phyloP scores from a whole-genome alignment of 2,888 invertebrate species.

The Argyra leucocephala region DNA sequence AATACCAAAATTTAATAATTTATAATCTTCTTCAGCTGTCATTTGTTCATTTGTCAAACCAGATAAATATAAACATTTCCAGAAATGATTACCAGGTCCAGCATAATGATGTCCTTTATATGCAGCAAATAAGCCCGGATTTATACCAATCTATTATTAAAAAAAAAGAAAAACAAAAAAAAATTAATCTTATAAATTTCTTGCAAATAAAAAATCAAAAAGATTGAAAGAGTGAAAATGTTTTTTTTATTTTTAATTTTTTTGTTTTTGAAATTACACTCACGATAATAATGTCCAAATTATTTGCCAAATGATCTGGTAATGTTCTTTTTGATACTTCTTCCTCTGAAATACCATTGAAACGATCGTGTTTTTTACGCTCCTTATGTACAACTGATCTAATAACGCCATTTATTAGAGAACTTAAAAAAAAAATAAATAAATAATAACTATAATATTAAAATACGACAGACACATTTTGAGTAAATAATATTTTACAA shows the following conservation, averaged over 20 bases:
- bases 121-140: constrained; percentile 93
- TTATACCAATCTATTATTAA: constrained; percentile 81
- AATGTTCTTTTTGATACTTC: constrained; percentile 87
- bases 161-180: constrained; percentile 13
- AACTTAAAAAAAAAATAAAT: constrained; percentile 19
- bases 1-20: constrained; percentile 85
- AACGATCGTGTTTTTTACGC: constrained; percentile 86
- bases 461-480: no score
- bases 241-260: neutral
- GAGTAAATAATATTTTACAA: no score
- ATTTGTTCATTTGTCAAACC: constrained; percentile 90
- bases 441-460: neutral
- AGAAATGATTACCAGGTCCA: constrained; percentile 97
- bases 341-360: constrained; percentile 93
- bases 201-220: neutral
- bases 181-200: neutral
- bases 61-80: constrained; percentile 93
- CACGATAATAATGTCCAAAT: constrained; percentile 97
- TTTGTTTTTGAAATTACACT: constrained; percentile 52
- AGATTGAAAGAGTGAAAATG: neutral
- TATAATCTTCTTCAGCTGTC: constrained; percentile 93
- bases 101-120: constrained; percentile 98
- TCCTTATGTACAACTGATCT: constrained; percentile 52
- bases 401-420: constrained; percentile 24
- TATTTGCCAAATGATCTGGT: constrained; percentile 86